Conservation (phyloP, 2,888 invertebrate species). For the Dasypogon diadema region DNA sequence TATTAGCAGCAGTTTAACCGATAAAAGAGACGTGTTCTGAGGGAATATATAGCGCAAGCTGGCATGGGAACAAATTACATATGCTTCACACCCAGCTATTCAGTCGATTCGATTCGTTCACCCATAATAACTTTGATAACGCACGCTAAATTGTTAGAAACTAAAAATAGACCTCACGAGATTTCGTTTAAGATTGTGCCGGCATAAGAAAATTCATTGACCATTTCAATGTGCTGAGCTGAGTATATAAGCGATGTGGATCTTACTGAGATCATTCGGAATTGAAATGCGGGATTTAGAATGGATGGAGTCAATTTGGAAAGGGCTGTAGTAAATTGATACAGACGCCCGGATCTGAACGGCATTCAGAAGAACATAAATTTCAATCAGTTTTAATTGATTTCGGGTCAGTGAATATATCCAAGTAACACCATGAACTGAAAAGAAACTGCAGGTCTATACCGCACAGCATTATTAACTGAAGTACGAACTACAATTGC, state of each 20-base stretch:
- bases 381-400: too few relatives aligned
- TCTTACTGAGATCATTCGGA: background rate
- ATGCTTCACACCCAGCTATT: constrained; percentile 1
- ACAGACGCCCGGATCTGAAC: background rate
- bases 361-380: too few relatives aligned
- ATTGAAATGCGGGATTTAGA: background rate
- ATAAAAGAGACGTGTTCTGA: constrained; percentile 11
- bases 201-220: background rate
- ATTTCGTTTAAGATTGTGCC: constrained; percentile 26
- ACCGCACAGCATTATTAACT: too few relatives aligned
- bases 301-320: background rate
- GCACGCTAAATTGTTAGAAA: constrained; percentile 32
- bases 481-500: too few relatives aligned
- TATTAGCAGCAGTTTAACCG: background rate
- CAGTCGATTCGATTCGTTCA: constrained; percentile 21
- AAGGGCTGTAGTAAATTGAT: background rate
- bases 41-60: background rate
- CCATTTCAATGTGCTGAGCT: background rate
- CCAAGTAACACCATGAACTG: too few relatives aligned
- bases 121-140: constrained; percentile 36
- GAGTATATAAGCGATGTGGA: background rate
- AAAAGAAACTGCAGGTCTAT: too few relatives aligned
- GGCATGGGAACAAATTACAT: constrained; percentile 15
- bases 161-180: constrained; percentile 43
- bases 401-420: too few relatives aligned